phyloP scores from a whole-genome alignment of 2,797 vertebrate species.

The Hapalemur alaotrensis region DNA sequence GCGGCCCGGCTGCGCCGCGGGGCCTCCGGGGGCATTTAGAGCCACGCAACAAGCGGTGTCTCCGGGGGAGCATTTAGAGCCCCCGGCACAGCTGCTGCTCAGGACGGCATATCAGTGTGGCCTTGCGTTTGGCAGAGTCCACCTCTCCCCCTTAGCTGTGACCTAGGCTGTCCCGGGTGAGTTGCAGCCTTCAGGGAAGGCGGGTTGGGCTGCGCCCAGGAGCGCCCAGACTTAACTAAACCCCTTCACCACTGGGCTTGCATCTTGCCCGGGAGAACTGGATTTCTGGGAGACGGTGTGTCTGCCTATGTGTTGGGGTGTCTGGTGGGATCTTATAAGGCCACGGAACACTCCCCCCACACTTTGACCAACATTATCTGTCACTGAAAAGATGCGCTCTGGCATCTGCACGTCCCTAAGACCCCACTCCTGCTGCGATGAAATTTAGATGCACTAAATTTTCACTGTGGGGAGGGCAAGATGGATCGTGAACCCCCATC shows the following conservation, averaged over 20 bases:
- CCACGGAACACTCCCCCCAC: not conserved
- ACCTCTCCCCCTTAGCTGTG: not conserved
- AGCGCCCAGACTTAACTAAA: not conserved
- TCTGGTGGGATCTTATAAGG: slow-evolving; percentile 29
- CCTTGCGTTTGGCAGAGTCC: not conserved
- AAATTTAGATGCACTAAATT: not conserved
- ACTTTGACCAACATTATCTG: not conserved
- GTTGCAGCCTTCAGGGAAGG: not conserved
- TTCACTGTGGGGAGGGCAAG: not conserved
- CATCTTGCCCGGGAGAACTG: not conserved
- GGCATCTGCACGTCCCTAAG: not conserved
- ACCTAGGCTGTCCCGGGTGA: not conserved
- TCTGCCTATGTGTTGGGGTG: not conserved
- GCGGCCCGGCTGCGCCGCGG: not conserved
- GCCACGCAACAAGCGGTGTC: not conserved
- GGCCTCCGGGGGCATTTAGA: not conserved
- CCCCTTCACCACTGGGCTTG: not conserved
- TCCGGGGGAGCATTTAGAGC: not conserved
- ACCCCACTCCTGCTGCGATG: not conserved
- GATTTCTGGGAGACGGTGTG: not conserved
- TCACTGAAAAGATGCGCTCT: not conserved
- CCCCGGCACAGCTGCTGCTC: not conserved
- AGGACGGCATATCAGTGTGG: not conserved
- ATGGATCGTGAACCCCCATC: not conserved
- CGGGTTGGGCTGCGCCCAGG: not conserved